A percentile compares a stretch with the other conserved stretches of the same genome.
Evolutionary conservation across 2,797 vertebrate genomes (phyloP).

Genomic region (Scarus forsteni): DNA sequence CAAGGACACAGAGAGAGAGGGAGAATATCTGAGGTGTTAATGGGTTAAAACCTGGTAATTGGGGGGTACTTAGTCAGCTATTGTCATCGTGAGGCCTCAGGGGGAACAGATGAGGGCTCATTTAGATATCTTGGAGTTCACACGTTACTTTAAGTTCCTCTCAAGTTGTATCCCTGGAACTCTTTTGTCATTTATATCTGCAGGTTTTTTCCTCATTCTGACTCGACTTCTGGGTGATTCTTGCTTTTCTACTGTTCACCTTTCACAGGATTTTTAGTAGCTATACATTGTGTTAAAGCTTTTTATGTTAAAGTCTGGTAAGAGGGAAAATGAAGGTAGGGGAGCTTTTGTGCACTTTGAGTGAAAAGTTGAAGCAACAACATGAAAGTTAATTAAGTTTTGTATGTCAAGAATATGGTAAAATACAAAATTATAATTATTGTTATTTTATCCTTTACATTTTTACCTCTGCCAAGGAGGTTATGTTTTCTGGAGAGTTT

Average conservation of each 20-base stretch:
- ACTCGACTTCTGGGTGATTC: background rate
- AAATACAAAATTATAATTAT: no score
- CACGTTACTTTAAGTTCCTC: constrained; percentile 25
- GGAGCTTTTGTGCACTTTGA: no score
- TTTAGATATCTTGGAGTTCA: constrained; percentile 60
- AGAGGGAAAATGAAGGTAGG: no score
- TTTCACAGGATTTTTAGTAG: no score
- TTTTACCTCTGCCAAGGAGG: no score
- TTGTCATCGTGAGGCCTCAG: constrained; percentile 60
- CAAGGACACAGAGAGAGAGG: constrained; percentile 36
- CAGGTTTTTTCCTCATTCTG: background rate
- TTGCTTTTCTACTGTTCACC: background rate
- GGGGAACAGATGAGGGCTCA: constrained; percentile 59
- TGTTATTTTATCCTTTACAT: no score
- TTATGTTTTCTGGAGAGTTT: no score
- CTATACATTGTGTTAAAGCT: no score
- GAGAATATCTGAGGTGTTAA: constrained; percentile 69
- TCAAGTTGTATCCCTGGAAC: constrained; percentile 15
- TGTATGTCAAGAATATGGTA: no score
- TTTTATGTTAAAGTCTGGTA: no score
- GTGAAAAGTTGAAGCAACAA: no score
- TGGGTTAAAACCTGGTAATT: constrained; percentile 77
- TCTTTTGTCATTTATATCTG: background rate
- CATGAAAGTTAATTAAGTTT: no score
- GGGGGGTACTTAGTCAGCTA: constrained; percentile 67